A percentile compares a stretch with the other conserved stretches of the same genome.
Evolutionary conservation across 2,888 invertebrate genomes (phyloP).

Genomic region (Pandemis cinnamomeana): DNA sequence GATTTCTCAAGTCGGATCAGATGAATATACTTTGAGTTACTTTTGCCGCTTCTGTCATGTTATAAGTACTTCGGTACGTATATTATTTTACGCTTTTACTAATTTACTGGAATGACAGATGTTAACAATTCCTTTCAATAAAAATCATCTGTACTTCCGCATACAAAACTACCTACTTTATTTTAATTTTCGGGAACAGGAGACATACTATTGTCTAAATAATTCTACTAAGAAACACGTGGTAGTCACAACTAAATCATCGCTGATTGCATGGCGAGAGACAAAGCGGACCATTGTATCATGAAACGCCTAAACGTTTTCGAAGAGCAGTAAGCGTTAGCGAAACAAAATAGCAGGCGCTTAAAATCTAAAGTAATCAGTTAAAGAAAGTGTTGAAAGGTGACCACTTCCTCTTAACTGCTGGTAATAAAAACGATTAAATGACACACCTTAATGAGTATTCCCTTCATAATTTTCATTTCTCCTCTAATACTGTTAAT

Average conservation of each 20-base stretch:
- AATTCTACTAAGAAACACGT: neutral
- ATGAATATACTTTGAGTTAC: neutral
- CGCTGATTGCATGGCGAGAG: neutral
- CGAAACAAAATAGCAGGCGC: neutral
- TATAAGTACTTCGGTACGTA: no score
- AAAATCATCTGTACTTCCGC: neutral
- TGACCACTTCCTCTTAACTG: neutral
- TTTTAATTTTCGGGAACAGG: constrained; percentile 8
- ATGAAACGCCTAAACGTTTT: neutral
- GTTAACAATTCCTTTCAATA: neutral
- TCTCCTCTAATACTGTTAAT: constrained; percentile 64
- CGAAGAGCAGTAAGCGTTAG: neutral
- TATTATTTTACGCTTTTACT: neutral
- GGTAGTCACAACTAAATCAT: neutral
- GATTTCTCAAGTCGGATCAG: neutral
- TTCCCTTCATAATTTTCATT: constrained; percentile 60
- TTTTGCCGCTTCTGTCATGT: neutral
- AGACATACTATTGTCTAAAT: neutral
- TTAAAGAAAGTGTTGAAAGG: neutral
- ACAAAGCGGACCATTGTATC: neutral
- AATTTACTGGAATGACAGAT: neutral
- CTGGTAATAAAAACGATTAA: neutral
- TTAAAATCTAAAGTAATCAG: neutral
- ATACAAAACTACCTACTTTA: neutral
- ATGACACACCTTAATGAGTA: constrained; percentile 63